Evolutionary conservation across 2,888 invertebrate species (phyloP).

Genomic region (Busseola fusca): DNA sequence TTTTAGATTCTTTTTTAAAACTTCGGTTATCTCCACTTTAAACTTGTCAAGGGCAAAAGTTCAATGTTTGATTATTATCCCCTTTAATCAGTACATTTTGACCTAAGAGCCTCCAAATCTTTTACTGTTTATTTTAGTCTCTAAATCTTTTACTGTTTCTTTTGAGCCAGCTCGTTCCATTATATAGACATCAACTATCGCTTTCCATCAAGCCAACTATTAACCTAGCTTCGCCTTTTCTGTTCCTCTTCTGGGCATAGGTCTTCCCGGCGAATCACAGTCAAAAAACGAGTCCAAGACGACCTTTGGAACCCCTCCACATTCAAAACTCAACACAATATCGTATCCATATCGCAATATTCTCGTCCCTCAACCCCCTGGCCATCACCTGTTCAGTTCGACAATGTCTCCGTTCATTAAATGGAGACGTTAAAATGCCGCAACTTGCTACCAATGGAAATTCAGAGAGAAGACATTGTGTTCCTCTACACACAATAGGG

Average conservation of each 20-base stretch:
- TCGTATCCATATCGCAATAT: constrained; percentile 25
- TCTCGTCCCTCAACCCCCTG: constrained; percentile 28
- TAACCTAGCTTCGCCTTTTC: no score
- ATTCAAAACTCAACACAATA: not conserved
- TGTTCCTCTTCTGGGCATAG: not conserved
- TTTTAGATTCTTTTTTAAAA: no score
- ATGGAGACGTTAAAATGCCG: constrained; percentile 64
- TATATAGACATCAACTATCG: no score
- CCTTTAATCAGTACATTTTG: not conserved
- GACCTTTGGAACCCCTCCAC: not conserved
- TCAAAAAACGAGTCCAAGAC: not conserved
- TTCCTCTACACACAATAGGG: constrained; percentile 50
- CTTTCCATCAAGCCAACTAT: no score
- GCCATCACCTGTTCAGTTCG: constrained; percentile 65
- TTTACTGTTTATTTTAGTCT: not conserved
- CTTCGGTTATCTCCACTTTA: not conserved
- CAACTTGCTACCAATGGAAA: constrained; percentile 63
- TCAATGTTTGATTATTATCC: not conserved
- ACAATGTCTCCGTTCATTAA: constrained; percentile 70
- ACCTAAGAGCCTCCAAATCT: not conserved
- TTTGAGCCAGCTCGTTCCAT: no score
- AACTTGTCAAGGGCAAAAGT: not conserved
- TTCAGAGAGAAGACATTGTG: constrained; percentile 68
- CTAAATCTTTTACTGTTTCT: no score
- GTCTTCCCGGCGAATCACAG: not conserved